Conservation (phyloP, 2,113 vertebrate species). For the Sphaerodactylus townsendi region DNA sequence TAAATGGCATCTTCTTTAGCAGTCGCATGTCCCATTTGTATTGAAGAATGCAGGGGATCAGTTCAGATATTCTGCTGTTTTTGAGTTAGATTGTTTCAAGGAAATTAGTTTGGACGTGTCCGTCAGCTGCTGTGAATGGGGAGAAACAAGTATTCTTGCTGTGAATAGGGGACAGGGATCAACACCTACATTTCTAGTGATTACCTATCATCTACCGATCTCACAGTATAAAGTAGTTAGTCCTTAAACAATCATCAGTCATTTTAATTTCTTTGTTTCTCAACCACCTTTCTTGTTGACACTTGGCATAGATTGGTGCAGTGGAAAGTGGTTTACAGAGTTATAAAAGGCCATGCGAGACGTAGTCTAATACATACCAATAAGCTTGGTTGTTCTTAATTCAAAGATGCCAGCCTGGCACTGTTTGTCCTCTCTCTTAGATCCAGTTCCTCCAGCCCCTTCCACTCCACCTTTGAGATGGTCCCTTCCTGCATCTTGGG, state of each 20-base stretch:
- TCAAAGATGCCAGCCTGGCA: neutral
- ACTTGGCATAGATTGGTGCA: too few species aligned
- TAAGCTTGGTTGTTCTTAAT: neutral
- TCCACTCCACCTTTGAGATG: conserved; percentile 60
- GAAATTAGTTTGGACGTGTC: too few species aligned
- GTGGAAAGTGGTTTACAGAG: too few species aligned
- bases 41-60: neutral
- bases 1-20: neutral
- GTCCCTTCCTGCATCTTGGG: conserved; percentile 71
- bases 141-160: too few species aligned
- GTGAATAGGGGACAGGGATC: neutral
- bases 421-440: neutral
- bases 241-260: neutral
- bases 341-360: too few species aligned
- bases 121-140: too few species aligned
- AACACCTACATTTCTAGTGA: neutral
- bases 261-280: too few species aligned
- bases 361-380: too few species aligned
- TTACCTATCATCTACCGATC: neutral
- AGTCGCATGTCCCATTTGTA: neutral
- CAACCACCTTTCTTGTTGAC: too few species aligned
- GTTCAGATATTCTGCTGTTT: neutral
- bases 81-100: neutral
- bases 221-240: neutral
- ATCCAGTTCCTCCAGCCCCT: conserved; percentile 54